These are phyloP conservation scores for Oreochromis spilurus DNA, from an alignment of 2,113 vertebrate species.

Conservation along the genomic window DNA sequence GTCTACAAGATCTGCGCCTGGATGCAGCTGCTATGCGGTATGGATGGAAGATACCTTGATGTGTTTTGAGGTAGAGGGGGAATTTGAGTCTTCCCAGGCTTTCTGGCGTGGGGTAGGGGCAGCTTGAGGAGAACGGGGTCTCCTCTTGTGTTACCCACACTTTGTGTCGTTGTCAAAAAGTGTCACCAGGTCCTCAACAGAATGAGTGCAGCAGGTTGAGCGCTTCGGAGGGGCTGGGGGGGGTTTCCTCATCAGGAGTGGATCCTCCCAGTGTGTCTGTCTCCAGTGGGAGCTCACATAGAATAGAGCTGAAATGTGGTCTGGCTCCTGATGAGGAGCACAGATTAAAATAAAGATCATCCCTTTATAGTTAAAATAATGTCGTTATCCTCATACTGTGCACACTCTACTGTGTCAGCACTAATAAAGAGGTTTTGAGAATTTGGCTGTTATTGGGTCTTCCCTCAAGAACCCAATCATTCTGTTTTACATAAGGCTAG, in stretches of 20 bases:
- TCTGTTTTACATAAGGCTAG: accelerated
- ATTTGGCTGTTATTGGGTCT: neutral
- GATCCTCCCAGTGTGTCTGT: neutral
- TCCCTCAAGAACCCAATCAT: neutral
- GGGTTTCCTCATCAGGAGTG: neutral
- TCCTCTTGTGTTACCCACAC: neutral
- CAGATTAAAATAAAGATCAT: neutral
- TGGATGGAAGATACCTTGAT: conserved; percentile 49
- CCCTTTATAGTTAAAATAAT: neutral
- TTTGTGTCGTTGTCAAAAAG: neutral
- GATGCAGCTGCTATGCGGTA: conserved; percentile 98
- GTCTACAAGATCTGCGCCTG: conserved; percentile 98
- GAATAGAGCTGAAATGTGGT: neutral
- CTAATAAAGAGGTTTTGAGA: neutral
- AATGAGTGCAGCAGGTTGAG: neutral
- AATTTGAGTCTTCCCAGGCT: neutral
- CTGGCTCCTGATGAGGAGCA: neutral
- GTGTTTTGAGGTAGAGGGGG: neutral
- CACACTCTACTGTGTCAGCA: neutral
- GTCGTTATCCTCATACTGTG: neutral
- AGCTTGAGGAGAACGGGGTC: neutral
- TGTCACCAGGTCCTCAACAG: neutral
- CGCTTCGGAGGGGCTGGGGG: neutral
- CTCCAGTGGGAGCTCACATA: neutral
- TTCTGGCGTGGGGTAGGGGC: neutral